These are phyloP conservation scores for chimpanzee (Pan troglodytes) DNA, from an alignment of 2,113 vertebrate species.

Conservation along the genomic window NHGRI_mPanTro3-v2.1_pri NC_072401.2:104295001-104295500, in stretches of 20 bases:
- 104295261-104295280: background rate
- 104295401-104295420: background rate
- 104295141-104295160: background rate
- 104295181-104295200: background rate
- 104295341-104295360: background rate
- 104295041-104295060: background rate
- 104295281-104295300: background rate
- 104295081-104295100: background rate
- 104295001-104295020: background rate
- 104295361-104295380: background rate
- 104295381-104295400: constrained; percentile 7
- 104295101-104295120: background rate
- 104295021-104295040: background rate
- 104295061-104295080: background rate
- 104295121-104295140: background rate
- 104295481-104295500: too few relatives aligned
- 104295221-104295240: background rate
- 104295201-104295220: background rate
- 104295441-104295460: too few relatives aligned
- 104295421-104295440: too few relatives aligned
- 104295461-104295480: too few relatives aligned
- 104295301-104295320: background rate
- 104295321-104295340: background rate
- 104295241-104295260: background rate
- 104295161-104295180: background rate